Evolutionary conservation across 2,113 vertebrate genomes (phyloP), one percentile per base, ranked within the genome.

Genomic region (Muntiacus muntjak): DNA sequence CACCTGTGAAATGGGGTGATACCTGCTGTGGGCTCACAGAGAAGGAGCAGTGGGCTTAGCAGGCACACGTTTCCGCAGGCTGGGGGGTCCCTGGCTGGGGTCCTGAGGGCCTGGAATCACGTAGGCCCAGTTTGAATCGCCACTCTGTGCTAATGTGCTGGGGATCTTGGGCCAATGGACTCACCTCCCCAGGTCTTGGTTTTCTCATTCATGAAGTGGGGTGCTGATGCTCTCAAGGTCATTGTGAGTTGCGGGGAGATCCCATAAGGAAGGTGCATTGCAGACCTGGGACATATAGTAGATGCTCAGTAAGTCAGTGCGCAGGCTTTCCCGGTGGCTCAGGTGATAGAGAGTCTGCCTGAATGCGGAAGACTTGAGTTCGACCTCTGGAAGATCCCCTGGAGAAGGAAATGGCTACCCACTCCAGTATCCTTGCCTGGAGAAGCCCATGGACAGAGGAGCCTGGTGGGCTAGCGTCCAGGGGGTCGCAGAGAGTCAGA

Each of bases 281-380:
- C 47, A 10, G n/a, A 17, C n/a, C 60, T 21, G 5, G 13, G 26
- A 13, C 47, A 3, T 0, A 7, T 0, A 10, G 36, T 1, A 16
- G 47, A 14, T 36, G 57, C 57, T n/a, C 7, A 8, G 71, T 7
- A 4, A 26, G 47, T 19, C 6, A 5, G 14, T 36, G 45, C 45
- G 25, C 19, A 13, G 71, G 21, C 3, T 74, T 40, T 7, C 11
- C 11, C 7, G 36, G 19, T 71, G 71, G 71, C 36, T 74, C 36
- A 74, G 71, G 14, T 74, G 36, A 14, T 43, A 74, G 13, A 40
- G 67, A 74, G 36, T 43, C 21, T 43, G 71, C 21, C 21, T 74
- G 21, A 25, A 74, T 40, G 5, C 0, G 0, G 71, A 36, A 74
- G 67, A 74, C 21, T 21, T 25, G 67, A 25, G 67, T 25, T 40